Base-by-base conservation (phyloP, 2,113 vertebrate genomes). In the Bucco capensis region DNA sequence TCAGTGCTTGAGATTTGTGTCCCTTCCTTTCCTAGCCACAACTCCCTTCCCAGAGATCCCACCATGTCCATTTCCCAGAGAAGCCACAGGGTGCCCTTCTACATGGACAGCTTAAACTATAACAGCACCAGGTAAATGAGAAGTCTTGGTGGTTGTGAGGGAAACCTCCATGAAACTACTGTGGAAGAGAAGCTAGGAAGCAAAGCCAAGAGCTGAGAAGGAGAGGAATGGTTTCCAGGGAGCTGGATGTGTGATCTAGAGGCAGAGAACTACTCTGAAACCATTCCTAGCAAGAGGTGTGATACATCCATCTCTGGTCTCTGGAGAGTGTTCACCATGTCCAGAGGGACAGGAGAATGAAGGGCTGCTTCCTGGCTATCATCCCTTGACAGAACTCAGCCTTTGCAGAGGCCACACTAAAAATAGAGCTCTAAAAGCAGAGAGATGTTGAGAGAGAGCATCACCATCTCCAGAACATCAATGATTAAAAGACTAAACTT, bases 51-150 rank as follows among this genome's bases (percentile, higher is more conserved):
- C 91, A 92, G 94, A 56, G 95, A 95, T 9, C 37, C 50, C 82
- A 57, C 7, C 79, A 15, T 90, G 51, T 22, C 70, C 83, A 25
- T 79, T n/a, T 31, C 91, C 76, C 92, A 77, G 77, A 96, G 95
- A 82, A 97, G 96, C 93, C 96, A 97, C 75, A 95, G 96, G 86
- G 88, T 96, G 90, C 96, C 96, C 0, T 97, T 96, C 95, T 97
- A 97, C 86, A 93, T 95, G 86, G 95, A 97, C 94, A 94, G 53
- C 88, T 94, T 92, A 69, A 95, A 76, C 81, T 75, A 12, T 44
- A 77, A 86, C 78, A 84, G 47, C 88, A 88, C 76, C 92, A 97
- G 96, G 96, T 97, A 95, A 96, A 74, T 1, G 58, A 85, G 65
- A 9, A 76, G 76, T 18, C n/a, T 17, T 12, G 6, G 23, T 31